Conservation (phyloP, 2,888 invertebrate genomes). For the Ctena decussata region DNA sequence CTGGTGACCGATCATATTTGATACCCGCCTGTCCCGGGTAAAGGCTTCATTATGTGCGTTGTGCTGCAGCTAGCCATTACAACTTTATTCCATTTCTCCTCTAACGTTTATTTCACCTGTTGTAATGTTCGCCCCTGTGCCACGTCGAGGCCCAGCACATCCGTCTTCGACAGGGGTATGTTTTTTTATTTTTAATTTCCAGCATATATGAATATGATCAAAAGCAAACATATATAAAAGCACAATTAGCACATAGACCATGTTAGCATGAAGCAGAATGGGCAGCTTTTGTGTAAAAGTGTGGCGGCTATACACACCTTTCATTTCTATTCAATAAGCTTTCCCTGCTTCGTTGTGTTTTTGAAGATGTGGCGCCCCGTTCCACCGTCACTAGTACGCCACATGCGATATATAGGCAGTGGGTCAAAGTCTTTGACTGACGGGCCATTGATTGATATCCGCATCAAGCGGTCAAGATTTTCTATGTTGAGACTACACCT, state of each 20-base stretch:
- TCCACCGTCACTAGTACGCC: slow-evolving; percentile 1
- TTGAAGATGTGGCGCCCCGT: no score
- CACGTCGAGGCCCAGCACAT: slow-evolving; percentile 33
- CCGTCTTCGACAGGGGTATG: slow-evolving; percentile 33
- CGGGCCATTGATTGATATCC: slow-evolving; percentile 28
- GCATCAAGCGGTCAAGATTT: slow-evolving; percentile 20
- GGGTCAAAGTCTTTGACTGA: slow-evolving; percentile 21
- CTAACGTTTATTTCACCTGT: not conserved
- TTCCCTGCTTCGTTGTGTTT: no score
- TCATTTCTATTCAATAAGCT: not conserved
- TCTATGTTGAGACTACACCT: slow-evolving; percentile 1
- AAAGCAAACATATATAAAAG: no score
- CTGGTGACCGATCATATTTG: no score
- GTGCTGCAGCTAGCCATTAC: no score
- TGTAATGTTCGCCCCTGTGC: slow-evolving; percentile 26
- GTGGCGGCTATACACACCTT: no score
- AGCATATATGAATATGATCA: no score
- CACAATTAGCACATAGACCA: not conserved
- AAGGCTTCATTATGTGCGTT: no score
- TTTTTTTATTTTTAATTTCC: slow-evolving; percentile 6
- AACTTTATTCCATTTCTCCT: no score
- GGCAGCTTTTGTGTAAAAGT: no score
- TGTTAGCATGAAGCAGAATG: not conserved
- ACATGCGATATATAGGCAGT: slow-evolving; percentile 12
- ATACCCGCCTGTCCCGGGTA: no score